Conservation (phyloP, 2,113 vertebrate species). For the Maccullochella peelii region DNA sequence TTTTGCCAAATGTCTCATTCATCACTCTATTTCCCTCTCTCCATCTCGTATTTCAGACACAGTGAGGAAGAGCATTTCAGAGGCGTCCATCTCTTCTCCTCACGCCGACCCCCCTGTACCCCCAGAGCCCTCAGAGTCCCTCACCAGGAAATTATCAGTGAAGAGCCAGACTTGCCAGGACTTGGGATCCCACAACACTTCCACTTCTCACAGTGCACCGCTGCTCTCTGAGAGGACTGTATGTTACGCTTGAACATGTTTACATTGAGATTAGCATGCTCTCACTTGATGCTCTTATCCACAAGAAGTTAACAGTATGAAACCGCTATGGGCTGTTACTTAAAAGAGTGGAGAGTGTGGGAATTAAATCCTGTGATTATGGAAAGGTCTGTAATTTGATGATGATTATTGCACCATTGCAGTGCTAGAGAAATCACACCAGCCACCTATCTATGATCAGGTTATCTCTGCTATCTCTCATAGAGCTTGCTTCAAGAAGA, state of each 20-base stretch:
- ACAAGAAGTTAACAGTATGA: conserved; percentile 15
- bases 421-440: conserved; percentile 1
- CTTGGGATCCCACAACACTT: conserved; percentile 74
- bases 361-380: conserved; percentile 29
- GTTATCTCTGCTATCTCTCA: conserved; percentile 24
- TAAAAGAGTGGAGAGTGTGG: conserved; percentile 14
- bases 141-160: conserved; percentile 77
- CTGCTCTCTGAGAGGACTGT: conserved; percentile 65
- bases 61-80: conserved; percentile 88
- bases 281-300: conserved; percentile 33
- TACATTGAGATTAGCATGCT: conserved; percentile 33
- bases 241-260: conserved; percentile 50
- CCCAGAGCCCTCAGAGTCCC: conserved; percentile 42
- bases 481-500: conserved; percentile 2
- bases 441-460: not conserved
- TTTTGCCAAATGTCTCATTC: conserved; percentile 11
- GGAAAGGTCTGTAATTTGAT: conserved; percentile 21
- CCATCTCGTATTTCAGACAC: conserved; percentile 68
- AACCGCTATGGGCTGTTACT: conserved; percentile 10
- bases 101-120: conserved; percentile 78
- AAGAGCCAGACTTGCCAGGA: conserved; percentile 87
- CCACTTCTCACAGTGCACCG: conserved; percentile 43
- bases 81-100: conserved; percentile 82
- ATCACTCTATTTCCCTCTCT: not conserved
- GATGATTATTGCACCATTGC: conserved; percentile 8